Conservation (phyloP, 2,888 invertebrate genomes). For the Oscheius sp. region DNA sequence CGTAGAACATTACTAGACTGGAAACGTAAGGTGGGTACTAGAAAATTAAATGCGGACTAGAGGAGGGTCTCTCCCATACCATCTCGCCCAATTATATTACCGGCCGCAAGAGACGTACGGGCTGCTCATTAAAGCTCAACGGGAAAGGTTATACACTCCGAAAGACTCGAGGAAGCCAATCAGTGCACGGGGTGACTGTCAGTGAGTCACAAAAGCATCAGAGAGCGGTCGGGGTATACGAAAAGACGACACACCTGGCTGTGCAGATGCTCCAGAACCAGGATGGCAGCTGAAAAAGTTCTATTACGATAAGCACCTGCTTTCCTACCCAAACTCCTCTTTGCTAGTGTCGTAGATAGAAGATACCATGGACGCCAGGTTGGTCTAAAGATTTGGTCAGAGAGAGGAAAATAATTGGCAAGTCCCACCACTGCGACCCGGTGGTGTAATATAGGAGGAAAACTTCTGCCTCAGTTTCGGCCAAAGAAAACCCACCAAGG, state of each 20-base stretch:
- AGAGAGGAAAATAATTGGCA: not conserved
- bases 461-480: too few relatives aligned
- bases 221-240: not conserved
- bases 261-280: slow-evolving; percentile 24
- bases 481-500: slow-evolving; percentile 4
- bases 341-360: slow-evolving; percentile 24
- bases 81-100: too few relatives aligned
- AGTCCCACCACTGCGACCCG: not conserved
- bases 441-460: not conserved
- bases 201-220: not conserved
- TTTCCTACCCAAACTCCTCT: slow-evolving; percentile 1
- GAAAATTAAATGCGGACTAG: too few relatives aligned
- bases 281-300: slow-evolving; percentile 31
- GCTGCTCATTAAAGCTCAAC: too few relatives aligned
- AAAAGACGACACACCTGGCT: slow-evolving; percentile 24
- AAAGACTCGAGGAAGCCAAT: too few relatives aligned
- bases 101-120: too few relatives aligned
- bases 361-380: slow-evolving; percentile 21
- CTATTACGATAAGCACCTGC: slow-evolving; percentile 7
- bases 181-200: not conserved
- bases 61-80: too few relatives aligned
- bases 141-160: too few relatives aligned
- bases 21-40: too few relatives aligned
- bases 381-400: slow-evolving; percentile 15
- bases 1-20: too few relatives aligned